Percentiles rank a stretch among this genome's conserved stretches.
Conservation (phyloP, 2,888 invertebrate genomes). For the Beris morrisii region DNA sequence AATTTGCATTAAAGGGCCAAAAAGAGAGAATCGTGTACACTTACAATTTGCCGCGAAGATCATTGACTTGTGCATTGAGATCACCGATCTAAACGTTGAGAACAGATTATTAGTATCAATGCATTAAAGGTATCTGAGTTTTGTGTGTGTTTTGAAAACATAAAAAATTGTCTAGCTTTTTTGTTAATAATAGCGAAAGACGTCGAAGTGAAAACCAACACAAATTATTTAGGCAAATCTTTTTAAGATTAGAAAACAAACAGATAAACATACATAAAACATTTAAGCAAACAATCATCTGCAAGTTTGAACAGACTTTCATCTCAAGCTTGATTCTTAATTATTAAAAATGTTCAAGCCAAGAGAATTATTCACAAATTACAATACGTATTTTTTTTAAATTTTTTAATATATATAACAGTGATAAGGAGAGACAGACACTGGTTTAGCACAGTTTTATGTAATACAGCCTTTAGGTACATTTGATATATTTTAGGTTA, state of each 20-base stretch:
- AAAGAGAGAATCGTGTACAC: slow-evolving; percentile 57
- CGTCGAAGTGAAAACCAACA: slow-evolving; percentile 10
- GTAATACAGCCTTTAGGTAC: background rate
- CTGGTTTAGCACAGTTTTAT: slow-evolving; percentile 25
- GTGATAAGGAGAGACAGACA: slow-evolving; percentile 25
- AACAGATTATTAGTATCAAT: slow-evolving; percentile 13
- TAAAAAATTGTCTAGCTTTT: background rate
- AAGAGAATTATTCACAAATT: too few relatives aligned
- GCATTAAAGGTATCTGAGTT: background rate
- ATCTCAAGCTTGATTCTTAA: too few relatives aligned
- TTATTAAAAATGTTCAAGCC: too few relatives aligned
- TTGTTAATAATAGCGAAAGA: slow-evolving; percentile 8
- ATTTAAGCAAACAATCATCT: background rate
- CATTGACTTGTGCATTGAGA: slow-evolving; percentile 99
- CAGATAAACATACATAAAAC: slow-evolving; percentile 6
- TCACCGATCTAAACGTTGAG: slow-evolving; percentile 81
- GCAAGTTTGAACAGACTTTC: too few relatives aligned
- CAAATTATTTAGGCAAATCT: background rate
- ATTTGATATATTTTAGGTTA: too few relatives aligned
- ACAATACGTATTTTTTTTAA: too few relatives aligned
- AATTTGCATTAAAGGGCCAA: slow-evolving; percentile 27
- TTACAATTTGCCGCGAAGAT: slow-evolving; percentile 99
- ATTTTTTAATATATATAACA: too few relatives aligned
- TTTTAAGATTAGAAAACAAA: background rate
- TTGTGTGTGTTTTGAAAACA: too few relatives aligned